Percentiles rank a stretch among this genome's conserved stretches.
phyloP scores from a whole-genome alignment of 2,113 vertebrate species.

The Dicentrarchus labrax region DNA sequence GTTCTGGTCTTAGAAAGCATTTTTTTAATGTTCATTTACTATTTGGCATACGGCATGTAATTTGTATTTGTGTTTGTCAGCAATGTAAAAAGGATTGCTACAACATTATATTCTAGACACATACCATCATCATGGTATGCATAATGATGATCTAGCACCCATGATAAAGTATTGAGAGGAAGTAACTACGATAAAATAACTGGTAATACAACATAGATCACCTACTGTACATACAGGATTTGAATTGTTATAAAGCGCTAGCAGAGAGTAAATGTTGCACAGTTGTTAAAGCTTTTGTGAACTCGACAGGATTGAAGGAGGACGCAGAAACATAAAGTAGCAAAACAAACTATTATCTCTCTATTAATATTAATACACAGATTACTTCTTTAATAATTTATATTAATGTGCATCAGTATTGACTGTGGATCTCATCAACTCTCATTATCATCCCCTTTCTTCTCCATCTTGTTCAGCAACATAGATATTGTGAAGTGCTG shows the following conservation, averaged over 20 bases:
- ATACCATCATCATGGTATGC: no score
- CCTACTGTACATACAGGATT: neutral
- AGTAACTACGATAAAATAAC: no score
- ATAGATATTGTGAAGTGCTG: neutral
- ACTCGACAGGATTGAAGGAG: neutral
- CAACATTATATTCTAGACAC: no score
- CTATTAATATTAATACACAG: neutral
- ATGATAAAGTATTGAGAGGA: no score
- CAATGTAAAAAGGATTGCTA: no score
- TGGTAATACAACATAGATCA: neutral
- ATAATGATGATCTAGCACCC: no score
- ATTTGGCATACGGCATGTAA: no score
- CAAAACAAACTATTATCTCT: neutral
- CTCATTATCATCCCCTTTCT: no score
- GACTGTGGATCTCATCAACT: conserved; percentile 1
- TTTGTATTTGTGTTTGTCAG: no score
- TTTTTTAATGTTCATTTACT: no score
- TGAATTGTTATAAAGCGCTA: neutral
- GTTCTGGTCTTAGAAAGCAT: neutral
- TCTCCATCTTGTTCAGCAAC: neutral
- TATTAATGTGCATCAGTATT: conserved; percentile 3
- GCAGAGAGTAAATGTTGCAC: no score
- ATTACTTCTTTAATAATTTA: neutral
- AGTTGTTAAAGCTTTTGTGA: neutral
- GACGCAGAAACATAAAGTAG: neutral